phyloP scores from a whole-genome alignment of 2,888 invertebrate species.

The Epistrophella euchroma region DNA sequence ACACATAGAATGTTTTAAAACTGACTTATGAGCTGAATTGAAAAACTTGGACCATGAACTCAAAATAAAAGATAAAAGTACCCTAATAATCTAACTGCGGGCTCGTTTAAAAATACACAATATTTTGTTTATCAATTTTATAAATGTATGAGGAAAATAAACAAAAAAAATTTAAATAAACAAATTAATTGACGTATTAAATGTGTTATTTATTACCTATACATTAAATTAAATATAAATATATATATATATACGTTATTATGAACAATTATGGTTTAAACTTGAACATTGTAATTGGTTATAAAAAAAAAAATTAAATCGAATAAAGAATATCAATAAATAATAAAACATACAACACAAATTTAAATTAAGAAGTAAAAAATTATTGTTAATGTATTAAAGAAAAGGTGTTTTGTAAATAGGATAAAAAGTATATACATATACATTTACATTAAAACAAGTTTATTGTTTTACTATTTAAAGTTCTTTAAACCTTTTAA shows the following conservation, averaged over 20 bases:
- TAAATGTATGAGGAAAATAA: constrained; percentile 33
- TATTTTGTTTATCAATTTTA: constrained; percentile 32
- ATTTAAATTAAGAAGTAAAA: constrained; percentile 44
- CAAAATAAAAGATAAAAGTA: not conserved
- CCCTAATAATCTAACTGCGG: not conserved
- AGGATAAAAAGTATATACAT: constrained; percentile 53
- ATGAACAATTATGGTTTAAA: constrained; percentile 55
- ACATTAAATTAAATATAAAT: constrained; percentile 56
- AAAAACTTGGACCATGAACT: constrained; percentile 1
- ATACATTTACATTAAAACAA: constrained; percentile 39
- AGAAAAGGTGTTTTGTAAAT: constrained; percentile 67
- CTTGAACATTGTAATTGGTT: constrained; percentile 47
- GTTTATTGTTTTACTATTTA: constrained; percentile 20
- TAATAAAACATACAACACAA: constrained; percentile 57
- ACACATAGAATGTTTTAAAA: not conserved
- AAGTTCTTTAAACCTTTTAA: not conserved
- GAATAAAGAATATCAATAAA: constrained; percentile 51
- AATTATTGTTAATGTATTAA: constrained; percentile 50
- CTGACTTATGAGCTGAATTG: not conserved
- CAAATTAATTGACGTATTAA: constrained; percentile 68
- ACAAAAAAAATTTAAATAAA: constrained; percentile 49
- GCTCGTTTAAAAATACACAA: constrained; percentile 39
- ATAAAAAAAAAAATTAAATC: constrained; percentile 41
- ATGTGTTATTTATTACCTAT: constrained; percentile 68
- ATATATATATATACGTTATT: constrained; percentile 61